Conservation (phyloP, 2,113 vertebrate species). For the Corydoras maculifer region DNA sequence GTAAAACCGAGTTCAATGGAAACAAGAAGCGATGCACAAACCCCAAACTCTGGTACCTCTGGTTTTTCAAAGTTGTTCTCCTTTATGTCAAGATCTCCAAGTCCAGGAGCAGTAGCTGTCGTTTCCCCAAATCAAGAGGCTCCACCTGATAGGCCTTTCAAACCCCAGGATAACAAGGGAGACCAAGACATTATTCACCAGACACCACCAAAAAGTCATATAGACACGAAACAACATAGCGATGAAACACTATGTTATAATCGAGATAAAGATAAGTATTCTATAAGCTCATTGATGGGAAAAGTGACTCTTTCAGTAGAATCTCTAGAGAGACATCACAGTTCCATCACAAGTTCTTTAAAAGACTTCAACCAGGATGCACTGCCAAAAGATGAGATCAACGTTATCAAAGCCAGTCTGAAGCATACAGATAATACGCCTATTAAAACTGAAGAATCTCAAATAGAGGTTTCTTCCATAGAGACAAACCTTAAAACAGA, state of each 20-base stretch:
- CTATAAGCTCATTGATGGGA: slow-evolving; percentile 67
- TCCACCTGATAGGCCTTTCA: slow-evolving; percentile 54
- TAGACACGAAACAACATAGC: slow-evolving; percentile 17
- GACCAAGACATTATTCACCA: slow-evolving; percentile 28
- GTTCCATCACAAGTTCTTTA: slow-evolving; percentile 18
- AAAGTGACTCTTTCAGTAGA: slow-evolving; percentile 70
- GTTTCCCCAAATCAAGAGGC: slow-evolving; percentile 54
- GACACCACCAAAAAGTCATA: slow-evolving; percentile 9
- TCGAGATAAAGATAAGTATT: slow-evolving; percentile 46
- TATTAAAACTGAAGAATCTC: slow-evolving; percentile 35
- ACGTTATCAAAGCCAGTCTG: background rate
- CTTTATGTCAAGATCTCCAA: slow-evolving; percentile 60
- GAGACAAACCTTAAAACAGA: slow-evolving; percentile 26
- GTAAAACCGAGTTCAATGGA: slow-evolving; percentile 73
- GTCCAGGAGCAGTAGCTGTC: slow-evolving; percentile 57
- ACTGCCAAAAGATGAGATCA: slow-evolving; percentile 8
- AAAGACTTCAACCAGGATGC: slow-evolving; percentile 28
- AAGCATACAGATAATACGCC: slow-evolving; percentile 28
- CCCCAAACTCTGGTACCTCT: slow-evolving; percentile 53
- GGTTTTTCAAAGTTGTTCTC: slow-evolving; percentile 63
- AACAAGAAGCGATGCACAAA: slow-evolving; percentile 47
- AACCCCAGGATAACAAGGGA: slow-evolving; percentile 15
- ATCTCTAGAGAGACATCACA: slow-evolving; percentile 41
- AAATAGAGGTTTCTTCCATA: slow-evolving; percentile 15
- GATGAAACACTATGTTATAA: slow-evolving; percentile 36